Evolutionary conservation across 2,888 invertebrate genomes (phyloP), one percentile per base, ranked within the genome.

Genomic region (Sinelater perroti): DNA sequence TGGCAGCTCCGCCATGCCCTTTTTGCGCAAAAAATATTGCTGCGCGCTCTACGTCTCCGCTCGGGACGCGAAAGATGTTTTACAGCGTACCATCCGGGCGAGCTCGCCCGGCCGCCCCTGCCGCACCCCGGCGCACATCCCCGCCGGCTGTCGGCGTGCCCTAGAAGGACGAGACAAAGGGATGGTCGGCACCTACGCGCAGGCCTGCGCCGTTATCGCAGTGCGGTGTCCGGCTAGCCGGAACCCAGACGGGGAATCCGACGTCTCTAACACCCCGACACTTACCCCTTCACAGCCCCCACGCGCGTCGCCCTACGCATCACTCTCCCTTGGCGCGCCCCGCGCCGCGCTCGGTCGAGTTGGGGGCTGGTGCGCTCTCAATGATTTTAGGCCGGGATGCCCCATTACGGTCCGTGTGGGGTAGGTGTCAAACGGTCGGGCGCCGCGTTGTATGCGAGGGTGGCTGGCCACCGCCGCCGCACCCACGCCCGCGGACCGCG

Each of bases 161-260:
- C n/a, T n/a, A n/a, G n/a, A n/a, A n/a, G 38, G 26, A 44, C 10
- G 24, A 56, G 50, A 57, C 57, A 57, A 57, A 53, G 57, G 40
- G 53, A 52, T 35, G 35, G n/a, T n/a, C n/a, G n/a, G 18, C 18
- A 49, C 33, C 53, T 49, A 21, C 31, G 58, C 58, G 58, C 58
- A 58, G 47, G 58, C 50, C 21, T 50, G 42, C 54, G 50, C 56
- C 61, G 55, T 60, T 59, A 55, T 61, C 65, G 67, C 62, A 60
- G 64, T 62, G 66, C 65, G 62, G 64, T 63, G 64, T 62, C 66
- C 68, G 72, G 72, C 72, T 72, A 72, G 72, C 64, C 72, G 65
- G 67, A 59, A 67, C 66, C 71, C 69, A 72, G 72, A 72, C 72
- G 69, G 71, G 61, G 68, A 70, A 68, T 70, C 71, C 69, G 56